Evolutionary conservation across 2,888 invertebrate species (phyloP).

Genomic region (Strigamia transsilvanica): DNA sequence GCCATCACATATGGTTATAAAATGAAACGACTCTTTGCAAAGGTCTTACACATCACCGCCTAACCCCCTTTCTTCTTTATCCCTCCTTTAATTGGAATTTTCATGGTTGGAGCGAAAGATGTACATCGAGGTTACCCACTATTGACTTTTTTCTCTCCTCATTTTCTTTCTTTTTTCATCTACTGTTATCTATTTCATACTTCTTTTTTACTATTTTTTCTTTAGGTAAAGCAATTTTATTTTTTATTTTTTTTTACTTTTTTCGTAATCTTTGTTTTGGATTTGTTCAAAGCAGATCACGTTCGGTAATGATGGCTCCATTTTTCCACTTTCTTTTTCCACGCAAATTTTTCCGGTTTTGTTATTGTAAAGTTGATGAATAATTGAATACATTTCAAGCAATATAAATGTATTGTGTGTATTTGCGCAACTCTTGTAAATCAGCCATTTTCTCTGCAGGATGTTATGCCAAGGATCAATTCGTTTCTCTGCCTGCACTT

Average conservation of each 20-base stretch:
- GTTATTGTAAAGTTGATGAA: background rate
- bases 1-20: constrained; percentile 26
- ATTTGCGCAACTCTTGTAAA: constrained; percentile 10
- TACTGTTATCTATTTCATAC: no score
- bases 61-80: background rate
- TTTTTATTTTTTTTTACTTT: background rate
- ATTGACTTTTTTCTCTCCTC: background rate
- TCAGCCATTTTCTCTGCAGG: background rate
- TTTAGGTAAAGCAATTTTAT: background rate
- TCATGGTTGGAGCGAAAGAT: background rate
- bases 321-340: background rate
- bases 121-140: constrained; percentile 10
- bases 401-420: background rate
- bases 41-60: constrained; percentile 4
- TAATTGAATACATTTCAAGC: background rate
- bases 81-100: constrained; percentile 30
- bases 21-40: constrained; percentile 10
- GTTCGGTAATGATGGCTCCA: background rate
- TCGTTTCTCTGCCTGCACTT: background rate
- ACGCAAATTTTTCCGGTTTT: background rate
- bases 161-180: background rate
- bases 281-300: constrained; percentile 1
- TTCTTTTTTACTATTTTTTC: background rate
- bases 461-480: background rate
- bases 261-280: background rate